Evolutionary conservation across 2,113 vertebrate genomes (phyloP).

Genomic region (Castor canadensis): DNA sequence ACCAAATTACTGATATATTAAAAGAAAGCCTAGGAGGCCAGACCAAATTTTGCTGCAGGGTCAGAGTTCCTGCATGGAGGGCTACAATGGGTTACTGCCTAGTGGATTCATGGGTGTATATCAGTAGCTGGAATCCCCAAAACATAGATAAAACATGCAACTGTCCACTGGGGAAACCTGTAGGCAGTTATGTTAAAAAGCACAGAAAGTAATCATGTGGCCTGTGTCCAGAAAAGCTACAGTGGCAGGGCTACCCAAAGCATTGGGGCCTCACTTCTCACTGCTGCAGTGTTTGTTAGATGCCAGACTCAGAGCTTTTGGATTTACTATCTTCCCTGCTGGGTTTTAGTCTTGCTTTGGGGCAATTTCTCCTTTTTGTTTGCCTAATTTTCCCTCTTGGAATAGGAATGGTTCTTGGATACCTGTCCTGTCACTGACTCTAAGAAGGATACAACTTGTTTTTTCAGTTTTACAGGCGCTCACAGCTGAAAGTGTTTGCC

Average conservation of each 20-base stretch:
- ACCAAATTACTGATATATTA: not conserved
- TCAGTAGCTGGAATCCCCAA: not conserved
- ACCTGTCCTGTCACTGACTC: too few relatives aligned
- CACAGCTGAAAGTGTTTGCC: not conserved
- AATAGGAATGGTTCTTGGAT: not conserved
- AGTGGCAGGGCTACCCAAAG: not conserved
- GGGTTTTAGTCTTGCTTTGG: not conserved
- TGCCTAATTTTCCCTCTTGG: not conserved
- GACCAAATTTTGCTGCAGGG: not conserved
- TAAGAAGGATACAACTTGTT: not conserved
- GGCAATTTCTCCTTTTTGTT: not conserved
- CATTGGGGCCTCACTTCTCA: not conserved
- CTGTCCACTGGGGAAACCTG: not conserved
- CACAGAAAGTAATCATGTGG: too few relatives aligned
- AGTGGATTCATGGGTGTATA: not conserved
- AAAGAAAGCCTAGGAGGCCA: too few relatives aligned
- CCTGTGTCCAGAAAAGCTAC: not conserved
- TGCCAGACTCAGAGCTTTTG: not conserved
- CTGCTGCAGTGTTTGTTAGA: not conserved
- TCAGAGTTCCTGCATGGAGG: not conserved
- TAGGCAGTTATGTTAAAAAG: not conserved
- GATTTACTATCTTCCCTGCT: too few relatives aligned
- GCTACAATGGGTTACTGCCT: not conserved
- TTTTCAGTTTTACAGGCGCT: not conserved
- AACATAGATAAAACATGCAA: not conserved